phyloP scores from a whole-genome alignment of 2,113 vertebrate genomes.

The Pygoscelis adeliae region DNA sequence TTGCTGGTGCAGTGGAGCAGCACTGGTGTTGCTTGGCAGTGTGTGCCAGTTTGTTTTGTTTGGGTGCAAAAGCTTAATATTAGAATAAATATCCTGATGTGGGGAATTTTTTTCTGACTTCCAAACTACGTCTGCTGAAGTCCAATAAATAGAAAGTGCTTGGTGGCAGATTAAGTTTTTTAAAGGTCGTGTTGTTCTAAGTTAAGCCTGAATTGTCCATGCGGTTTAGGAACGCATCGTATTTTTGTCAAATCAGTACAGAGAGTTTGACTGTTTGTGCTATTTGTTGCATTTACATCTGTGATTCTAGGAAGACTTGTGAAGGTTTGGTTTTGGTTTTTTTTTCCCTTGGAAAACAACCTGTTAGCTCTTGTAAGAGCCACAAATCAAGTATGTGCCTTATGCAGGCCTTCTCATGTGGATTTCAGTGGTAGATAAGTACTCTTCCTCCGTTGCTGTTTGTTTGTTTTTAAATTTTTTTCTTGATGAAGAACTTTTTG shows the following conservation, averaged over 20 bases:
- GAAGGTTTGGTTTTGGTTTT: too few relatives aligned
- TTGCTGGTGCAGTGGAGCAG: background rate
- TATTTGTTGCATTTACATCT: background rate
- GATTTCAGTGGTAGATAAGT: background rate
- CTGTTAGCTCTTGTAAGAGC: background rate
- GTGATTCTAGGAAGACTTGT: background rate
- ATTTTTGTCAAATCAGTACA: background rate
- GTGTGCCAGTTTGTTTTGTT: background rate
- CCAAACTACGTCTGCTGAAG: background rate
- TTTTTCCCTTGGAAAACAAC: background rate
- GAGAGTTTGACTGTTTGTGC: background rate
- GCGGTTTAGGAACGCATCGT: background rate
- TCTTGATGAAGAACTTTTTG: background rate
- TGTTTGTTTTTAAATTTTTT: background rate
- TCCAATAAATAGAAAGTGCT: background rate
- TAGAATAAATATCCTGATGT: background rate
- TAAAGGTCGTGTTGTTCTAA: background rate
- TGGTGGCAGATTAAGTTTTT: background rate
- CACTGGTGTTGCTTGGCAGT: background rate
- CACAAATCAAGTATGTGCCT: accelerated
- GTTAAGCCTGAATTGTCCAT: background rate
- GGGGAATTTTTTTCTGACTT: background rate
- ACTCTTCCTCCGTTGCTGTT: accelerated
- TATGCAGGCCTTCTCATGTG: background rate
- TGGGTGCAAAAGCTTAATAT: background rate